A percentile compares a stretch with the other conserved stretches of the same genome.
These are phyloP conservation scores for Alosa alosa DNA, from an alignment of 2,113 vertebrate species.

Conservation along the genomic window DNA sequence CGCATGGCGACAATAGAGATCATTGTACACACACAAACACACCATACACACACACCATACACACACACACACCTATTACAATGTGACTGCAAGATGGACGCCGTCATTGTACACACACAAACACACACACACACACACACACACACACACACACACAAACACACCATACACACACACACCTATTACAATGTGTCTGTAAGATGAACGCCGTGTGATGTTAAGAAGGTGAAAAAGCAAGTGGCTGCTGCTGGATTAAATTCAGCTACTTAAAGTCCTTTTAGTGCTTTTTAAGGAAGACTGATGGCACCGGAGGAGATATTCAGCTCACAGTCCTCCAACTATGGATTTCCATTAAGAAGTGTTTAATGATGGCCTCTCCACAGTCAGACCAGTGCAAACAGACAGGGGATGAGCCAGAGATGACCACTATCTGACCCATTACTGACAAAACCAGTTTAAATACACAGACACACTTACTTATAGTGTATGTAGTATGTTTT, in stretches of 20 bases:
- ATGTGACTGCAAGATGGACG: neutral
- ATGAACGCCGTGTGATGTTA: neutral
- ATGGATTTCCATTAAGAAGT: slow-evolving; percentile 26
- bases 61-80: neutral
- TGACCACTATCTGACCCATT: slow-evolving; percentile 7
- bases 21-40: neutral
- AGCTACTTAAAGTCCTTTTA: neutral
- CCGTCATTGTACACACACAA: neutral
- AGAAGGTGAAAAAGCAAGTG: slow-evolving; percentile 14
- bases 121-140: too few relatives aligned
- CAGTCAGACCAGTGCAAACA: slow-evolving; percentile 28
- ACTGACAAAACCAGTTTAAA: neutral
- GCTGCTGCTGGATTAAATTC: neutral
- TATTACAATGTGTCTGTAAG: neutral
- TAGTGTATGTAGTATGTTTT: neutral
- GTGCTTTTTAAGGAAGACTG: slow-evolving; percentile 6
- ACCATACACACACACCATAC: slow-evolving; percentile 19
- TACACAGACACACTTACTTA: neutral
- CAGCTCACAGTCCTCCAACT: slow-evolving; percentile 23
- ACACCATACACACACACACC: slow-evolving; percentile 1
- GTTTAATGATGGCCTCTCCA: slow-evolving; percentile 19
- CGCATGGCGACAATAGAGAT: neutral
- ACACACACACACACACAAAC: too few relatives aligned
- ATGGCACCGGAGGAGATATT: slow-evolving; percentile 28
- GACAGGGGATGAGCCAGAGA: neutral